These are phyloP conservation scores for Probaryconus sp. DNA, from an alignment of 1,140 invertebrate species.

Conservation along the genomic window DNA sequence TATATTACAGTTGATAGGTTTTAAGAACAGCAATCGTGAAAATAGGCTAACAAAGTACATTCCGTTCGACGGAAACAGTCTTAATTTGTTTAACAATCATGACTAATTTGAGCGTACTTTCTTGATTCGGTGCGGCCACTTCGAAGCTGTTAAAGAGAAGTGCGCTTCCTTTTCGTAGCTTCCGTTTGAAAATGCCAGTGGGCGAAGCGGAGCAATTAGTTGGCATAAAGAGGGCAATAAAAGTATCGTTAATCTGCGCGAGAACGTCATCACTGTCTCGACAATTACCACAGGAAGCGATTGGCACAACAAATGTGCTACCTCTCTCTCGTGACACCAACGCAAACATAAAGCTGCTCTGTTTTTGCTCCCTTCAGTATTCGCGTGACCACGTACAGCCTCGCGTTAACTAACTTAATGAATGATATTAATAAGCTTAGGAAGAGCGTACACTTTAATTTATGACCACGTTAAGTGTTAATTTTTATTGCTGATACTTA, in stretches of 20 bases:
- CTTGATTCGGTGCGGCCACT: slow-evolving; percentile 33
- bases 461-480: neutral
- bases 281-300: slow-evolving; percentile 65
- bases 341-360: slow-evolving; percentile 13
- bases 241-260: slow-evolving; percentile 71
- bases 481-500: neutral
- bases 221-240: slow-evolving; percentile 66
- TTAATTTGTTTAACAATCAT: slow-evolving; percentile 56
- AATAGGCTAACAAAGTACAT: slow-evolving; percentile 43
- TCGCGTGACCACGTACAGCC: slow-evolving; percentile 11
- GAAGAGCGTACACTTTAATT: too few species aligned
- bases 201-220: slow-evolving; percentile 69
- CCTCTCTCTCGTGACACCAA: slow-evolving; percentile 15
- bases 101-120: slow-evolving; percentile 44
- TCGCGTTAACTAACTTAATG: slow-evolving; percentile 23
- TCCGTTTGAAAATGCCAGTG: slow-evolving; percentile 54
- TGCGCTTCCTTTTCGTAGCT: slow-evolving; percentile 52
- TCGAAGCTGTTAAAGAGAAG: slow-evolving; percentile 34
- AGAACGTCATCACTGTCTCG: slow-evolving; percentile 48
- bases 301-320: slow-evolving; percentile 37
- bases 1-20: too few species aligned
- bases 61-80: slow-evolving; percentile 34
- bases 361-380: slow-evolving; percentile 18
- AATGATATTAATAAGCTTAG: slow-evolving; percentile 24
- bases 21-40: slow-evolving; percentile 18